Base-by-base conservation (phyloP, 2,888 invertebrate species). In the Agrotis exclamationis region DNA sequence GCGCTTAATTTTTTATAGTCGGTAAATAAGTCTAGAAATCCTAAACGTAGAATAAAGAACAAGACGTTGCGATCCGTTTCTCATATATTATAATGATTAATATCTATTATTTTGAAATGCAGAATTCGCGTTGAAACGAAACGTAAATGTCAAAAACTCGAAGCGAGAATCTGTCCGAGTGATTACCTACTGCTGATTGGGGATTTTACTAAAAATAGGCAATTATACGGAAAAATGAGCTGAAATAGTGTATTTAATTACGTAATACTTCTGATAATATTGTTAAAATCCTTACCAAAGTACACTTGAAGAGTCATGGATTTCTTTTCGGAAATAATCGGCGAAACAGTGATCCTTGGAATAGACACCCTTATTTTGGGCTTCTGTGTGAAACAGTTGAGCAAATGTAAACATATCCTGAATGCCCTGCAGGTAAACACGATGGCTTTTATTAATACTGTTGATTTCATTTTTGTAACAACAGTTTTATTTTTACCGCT, bases 341-440 rank as follows among this genome's bases (percentile, higher is more conserved):
- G 97, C 44, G 98, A 98, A 96, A 96, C 97, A 59, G 95, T 98
- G 80, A 97, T 97, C 28, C 94, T 98, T 63, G 98, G 98, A 45
- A 96, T 98, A 65, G 98, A 98, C 91, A 96, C 98, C 33, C 90
- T 98, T 45, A 97, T 98, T 86, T 96, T 98, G 76, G 97, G 97
- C 0, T 96, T 98, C 71, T 98, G 98, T 89, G 93, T 98, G 50
- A 97, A 97, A 88, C 97, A 98, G 92, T 98, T 98, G 93, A 97
- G 97, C 87, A 97, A 97, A 92, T 98, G 97, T 93, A 98, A 97
- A 94, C 97, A 97, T 90, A 97, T 98, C 11, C 96, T 98, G 65
- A 96, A 97, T 77, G 96, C 97, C 78, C 95, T 98, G 70, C 97
- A 98, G 97, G 98, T 98, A 94, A 94, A 65, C 22, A 63, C 11